Conservation (phyloP, 2,113 vertebrate species). For the Lethenteron reissneri region DNA sequence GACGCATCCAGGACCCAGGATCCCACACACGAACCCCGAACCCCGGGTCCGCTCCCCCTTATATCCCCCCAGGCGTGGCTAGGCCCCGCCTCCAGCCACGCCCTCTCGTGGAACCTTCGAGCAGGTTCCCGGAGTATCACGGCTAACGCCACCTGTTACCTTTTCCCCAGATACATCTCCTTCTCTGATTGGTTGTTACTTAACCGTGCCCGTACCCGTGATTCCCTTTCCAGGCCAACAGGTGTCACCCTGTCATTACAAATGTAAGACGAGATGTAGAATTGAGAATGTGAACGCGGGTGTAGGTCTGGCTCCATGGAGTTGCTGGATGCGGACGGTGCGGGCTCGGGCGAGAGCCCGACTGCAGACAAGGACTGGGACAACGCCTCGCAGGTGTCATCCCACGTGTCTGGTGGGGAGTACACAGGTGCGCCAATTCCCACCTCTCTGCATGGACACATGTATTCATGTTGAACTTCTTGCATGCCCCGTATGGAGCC, state of each 20-base stretch:
- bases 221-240: conserved; percentile 14
- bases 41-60: too few relatives aligned
- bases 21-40: too few relatives aligned
- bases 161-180: too few relatives aligned
- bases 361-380: conserved; percentile 78
- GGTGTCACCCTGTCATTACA: accelerated
- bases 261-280: background rate
- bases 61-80: too few relatives aligned
- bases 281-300: background rate
- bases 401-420: conserved; percentile 55
- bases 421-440: conserved; percentile 37
- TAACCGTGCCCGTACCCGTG: background rate
- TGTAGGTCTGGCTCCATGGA: conserved; percentile 76
- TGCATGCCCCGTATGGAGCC: too few relatives aligned
- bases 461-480: background rate
- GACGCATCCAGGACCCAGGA: too few relatives aligned
- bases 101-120: too few relatives aligned
- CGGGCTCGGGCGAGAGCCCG: conserved; percentile 42
- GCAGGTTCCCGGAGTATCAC: too few relatives aligned
- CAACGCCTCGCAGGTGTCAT: conserved; percentile 49
- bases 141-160: too few relatives aligned
- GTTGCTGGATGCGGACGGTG: conserved; percentile 57
- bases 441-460: too few relatives aligned
- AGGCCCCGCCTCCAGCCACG: too few relatives aligned
- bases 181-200: background rate